Evolutionary conservation across 2,797 vertebrate genomes (phyloP).

Genomic region (Tragelaphus eurycerus): DNA sequence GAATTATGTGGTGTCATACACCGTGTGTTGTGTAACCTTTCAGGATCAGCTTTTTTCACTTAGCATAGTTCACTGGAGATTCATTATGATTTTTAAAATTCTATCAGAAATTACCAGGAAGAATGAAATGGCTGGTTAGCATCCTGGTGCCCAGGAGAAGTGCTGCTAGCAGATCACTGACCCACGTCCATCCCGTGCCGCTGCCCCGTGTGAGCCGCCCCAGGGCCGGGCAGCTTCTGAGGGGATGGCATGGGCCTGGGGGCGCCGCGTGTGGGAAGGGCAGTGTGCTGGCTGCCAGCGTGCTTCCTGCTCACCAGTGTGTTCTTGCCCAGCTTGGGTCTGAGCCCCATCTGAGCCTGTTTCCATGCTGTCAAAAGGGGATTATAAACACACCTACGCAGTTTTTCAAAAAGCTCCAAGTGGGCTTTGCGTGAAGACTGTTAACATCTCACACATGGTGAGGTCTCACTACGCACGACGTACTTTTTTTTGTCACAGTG

Average conservation of each 20-base stretch:
- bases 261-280: accelerated
- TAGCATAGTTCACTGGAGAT: neutral
- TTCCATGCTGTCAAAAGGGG: neutral
- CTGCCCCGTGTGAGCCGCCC: neutral
- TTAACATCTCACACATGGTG: neutral
- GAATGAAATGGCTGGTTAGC: neutral
- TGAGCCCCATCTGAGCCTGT: neutral
- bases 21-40: neutral
- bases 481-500: neutral
- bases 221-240: neutral
- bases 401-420: neutral
- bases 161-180: neutral
- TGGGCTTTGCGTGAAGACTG: neutral
- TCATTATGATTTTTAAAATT: neutral
- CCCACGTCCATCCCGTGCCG: neutral
- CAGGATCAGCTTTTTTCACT: neutral
- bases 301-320: neutral
- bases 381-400: accelerated
- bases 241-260: neutral
- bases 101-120: neutral
- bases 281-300: neutral
- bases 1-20: neutral
- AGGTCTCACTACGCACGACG: accelerated
- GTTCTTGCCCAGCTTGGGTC: neutral
- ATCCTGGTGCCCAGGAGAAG: neutral